phyloP scores from a whole-genome alignment of 2,888 invertebrate genomes.

The Rutpela maculata region DNA sequence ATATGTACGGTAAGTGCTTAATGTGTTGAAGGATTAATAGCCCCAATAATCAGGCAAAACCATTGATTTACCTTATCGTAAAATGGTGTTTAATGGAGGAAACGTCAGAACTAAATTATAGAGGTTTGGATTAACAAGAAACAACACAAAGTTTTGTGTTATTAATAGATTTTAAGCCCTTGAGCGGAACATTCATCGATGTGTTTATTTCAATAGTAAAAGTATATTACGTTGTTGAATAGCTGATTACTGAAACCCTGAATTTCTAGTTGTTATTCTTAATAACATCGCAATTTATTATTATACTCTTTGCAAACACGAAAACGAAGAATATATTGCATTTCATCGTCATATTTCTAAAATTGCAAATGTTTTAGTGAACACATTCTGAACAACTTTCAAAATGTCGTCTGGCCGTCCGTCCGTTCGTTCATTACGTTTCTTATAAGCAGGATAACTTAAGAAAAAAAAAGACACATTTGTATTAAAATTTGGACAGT shows the following conservation, averaged over 20 bases:
- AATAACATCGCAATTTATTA: no score
- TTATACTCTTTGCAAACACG: no score
- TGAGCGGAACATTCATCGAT: not conserved
- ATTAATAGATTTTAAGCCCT: constrained; percentile 10
- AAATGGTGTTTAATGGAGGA: constrained; percentile 22
- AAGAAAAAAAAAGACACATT: no score
- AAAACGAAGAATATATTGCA: no score
- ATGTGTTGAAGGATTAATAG: constrained; percentile 10
- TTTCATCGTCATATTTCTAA: no score
- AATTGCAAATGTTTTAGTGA: no score
- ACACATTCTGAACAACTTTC: no score
- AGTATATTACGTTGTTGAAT: not conserved
- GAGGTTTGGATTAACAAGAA: constrained; percentile 30
- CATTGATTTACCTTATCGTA: constrained; percentile 7
- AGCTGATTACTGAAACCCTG: not conserved
- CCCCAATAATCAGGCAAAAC: constrained; percentile 20
- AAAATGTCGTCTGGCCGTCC: no score
- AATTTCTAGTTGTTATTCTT: no score
- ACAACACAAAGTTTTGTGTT: constrained; percentile 2
- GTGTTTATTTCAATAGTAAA: not conserved
- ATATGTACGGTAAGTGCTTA: not conserved
- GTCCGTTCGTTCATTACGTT: no score
- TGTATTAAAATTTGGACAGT: no score
- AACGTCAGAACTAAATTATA: constrained; percentile 28
- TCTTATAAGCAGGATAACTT: no score